phyloP scores from a whole-genome alignment of 2,888 invertebrate genomes.

The Lithophane socia region DNA sequence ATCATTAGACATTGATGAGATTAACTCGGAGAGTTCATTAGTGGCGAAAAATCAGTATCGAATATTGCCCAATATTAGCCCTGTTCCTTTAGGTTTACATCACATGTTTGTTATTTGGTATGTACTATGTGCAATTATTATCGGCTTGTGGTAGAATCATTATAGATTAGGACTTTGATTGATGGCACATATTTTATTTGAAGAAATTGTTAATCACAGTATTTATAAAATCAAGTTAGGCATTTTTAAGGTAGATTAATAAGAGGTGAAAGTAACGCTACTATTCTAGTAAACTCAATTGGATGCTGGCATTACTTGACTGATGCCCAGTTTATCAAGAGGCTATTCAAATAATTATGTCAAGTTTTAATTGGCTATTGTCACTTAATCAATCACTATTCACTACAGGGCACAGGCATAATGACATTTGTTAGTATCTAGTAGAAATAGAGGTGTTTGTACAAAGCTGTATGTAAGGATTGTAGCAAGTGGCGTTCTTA shows the following conservation, averaged over 20 bases:
- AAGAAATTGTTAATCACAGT: slow-evolving; percentile 1
- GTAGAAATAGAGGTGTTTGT: background rate
- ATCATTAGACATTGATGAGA: background rate
- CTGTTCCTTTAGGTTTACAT: slow-evolving; percentile 13
- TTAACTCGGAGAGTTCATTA: slow-evolving; percentile 19
- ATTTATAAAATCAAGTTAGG: slow-evolving; percentile 6
- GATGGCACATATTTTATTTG: slow-evolving; percentile 3
- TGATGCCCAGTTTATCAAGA: background rate
- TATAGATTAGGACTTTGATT: background rate
- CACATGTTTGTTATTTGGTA: slow-evolving; percentile 15
- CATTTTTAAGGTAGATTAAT: background rate
- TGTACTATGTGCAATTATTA: slow-evolving; percentile 3
- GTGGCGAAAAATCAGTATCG: slow-evolving; percentile 57
- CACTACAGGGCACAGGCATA: background rate
- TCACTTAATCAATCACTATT: background rate
- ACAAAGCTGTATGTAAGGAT: background rate
- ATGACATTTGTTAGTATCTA: background rate
- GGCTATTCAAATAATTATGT: background rate
- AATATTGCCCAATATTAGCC: slow-evolving; percentile 19
- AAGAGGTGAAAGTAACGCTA: background rate
- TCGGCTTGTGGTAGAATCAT: background rate
- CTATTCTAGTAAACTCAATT: background rate
- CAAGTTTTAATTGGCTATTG: slow-evolving; percentile 10
- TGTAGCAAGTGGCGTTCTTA: background rate
- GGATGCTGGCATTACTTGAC: background rate